Percentiles rank a stretch among this genome's conserved stretches.
These are phyloP conservation scores for Drosophila lacicola DNA, from an alignment of 2,888 invertebrate genomes.

Conservation along the genomic window DNA sequence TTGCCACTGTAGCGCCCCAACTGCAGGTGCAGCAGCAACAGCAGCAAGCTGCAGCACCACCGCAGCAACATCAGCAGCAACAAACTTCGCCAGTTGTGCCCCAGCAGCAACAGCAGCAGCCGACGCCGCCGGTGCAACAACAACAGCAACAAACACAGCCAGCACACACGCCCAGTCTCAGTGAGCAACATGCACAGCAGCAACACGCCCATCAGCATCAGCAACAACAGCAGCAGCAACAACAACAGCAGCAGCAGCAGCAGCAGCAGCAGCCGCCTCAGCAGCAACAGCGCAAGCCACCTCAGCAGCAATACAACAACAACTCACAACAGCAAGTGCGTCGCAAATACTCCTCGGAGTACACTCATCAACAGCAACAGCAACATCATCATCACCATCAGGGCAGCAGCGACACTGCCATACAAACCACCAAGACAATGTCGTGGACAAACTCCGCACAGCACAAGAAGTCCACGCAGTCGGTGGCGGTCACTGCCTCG, in stretches of 20 bases:
- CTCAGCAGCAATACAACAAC: constrained; percentile 66
- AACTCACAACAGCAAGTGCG: constrained; percentile 68
- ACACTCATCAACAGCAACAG: constrained; percentile 65
- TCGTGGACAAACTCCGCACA: constrained; percentile 85
- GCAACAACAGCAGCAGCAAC: constrained; percentile 34
- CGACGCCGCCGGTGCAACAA: constrained; percentile 85
- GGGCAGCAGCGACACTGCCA: constrained; percentile 69
- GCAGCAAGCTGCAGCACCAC: constrained; percentile 20
- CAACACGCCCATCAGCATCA: constrained; percentile 38
- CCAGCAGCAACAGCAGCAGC: constrained; percentile 48
- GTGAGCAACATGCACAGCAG: constrained; percentile 35
- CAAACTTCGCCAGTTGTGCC: constrained; percentile 39
- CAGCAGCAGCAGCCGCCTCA: constrained; percentile 49
- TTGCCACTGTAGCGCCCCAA: constrained; percentile 61
- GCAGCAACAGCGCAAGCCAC: constrained; percentile 55
- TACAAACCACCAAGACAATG: constrained; percentile 83
- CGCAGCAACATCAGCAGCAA: constrained; percentile 46
- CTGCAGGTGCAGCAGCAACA: constrained; percentile 85
- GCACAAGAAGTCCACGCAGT: constrained; percentile 85
- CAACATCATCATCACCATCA: constrained; percentile 52
- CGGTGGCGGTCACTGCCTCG: constrained; percentile 84
- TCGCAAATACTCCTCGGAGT: constrained; percentile 75
- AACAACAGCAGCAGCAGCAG: constrained; percentile 44
- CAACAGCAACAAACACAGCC: constrained; percentile 81
- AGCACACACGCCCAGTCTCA: constrained; percentile 15